These are phyloP conservation scores for Drosophila carrolli DNA, from an alignment of 1,140 invertebrate genomes.

Conservation along the genomic window DNA sequence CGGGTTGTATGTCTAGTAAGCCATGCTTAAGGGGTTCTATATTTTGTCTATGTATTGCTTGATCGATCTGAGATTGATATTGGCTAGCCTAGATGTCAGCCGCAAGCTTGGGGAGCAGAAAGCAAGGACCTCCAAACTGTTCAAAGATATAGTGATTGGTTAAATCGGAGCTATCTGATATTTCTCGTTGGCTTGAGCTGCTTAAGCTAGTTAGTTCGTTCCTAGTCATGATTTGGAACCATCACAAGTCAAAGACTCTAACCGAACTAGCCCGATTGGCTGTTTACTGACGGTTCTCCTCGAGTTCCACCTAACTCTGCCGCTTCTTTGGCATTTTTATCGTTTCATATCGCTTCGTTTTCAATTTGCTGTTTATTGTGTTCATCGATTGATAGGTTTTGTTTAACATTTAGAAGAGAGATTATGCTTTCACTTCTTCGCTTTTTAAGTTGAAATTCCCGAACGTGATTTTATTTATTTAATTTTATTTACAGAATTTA, in stretches of 20 bases:
- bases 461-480: slow-evolving; percentile 56
- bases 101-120: slow-evolving; percentile 26
- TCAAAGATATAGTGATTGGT: slow-evolving; percentile 15
- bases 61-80: slow-evolving; percentile 53
- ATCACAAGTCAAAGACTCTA: slow-evolving; percentile 8
- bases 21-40: slow-evolving; percentile 66
- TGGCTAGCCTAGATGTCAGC: slow-evolving; percentile 52
- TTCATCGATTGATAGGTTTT: slow-evolving; percentile 50
- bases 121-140: slow-evolving; percentile 25
- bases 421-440: slow-evolving; percentile 61
- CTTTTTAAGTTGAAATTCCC: slow-evolving; percentile 65
- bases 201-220: slow-evolving; percentile 9
- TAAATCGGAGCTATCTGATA: slow-evolving; percentile 18
- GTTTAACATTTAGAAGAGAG: slow-evolving; percentile 64
- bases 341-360: slow-evolving; percentile 48
- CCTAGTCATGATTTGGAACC: slow-evolving; percentile 7
- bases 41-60: slow-evolving; percentile 68
- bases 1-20: slow-evolving; percentile 63
- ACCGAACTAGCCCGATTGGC: slow-evolving; percentile 16
- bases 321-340: slow-evolving; percentile 41
- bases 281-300: slow-evolving; percentile 13
- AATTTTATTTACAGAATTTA: slow-evolving; percentile 72
- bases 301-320: slow-evolving; percentile 15
- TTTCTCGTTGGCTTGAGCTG: slow-evolving; percentile 12
- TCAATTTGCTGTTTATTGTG: slow-evolving; percentile 41